Evolutionary conservation across 2,113 vertebrate genomes (phyloP), one percentile per base, ranked within the genome.

Genomic region (Indicator maculatus): DNA sequence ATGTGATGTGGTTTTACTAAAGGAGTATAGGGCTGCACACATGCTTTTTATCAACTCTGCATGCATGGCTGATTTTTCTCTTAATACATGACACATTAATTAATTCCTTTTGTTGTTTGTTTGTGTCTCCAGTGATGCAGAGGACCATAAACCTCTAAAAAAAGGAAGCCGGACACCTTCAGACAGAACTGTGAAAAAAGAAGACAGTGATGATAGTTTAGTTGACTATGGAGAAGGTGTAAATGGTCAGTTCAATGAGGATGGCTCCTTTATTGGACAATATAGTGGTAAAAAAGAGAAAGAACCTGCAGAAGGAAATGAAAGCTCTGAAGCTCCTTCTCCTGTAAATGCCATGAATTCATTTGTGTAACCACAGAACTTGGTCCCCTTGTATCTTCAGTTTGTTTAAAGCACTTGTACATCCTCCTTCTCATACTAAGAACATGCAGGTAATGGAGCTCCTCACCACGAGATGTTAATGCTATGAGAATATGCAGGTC

Each of bases 221-320:
- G 99, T 99, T 97, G 99, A 99, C 98, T 99, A 99, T 98, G 98
- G 99, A 88, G 99, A 99, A 97, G 99, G 99, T 74, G 99, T 99
- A 95, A 99, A 99, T 52, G 98, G 99, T 87, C 99, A 99, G 96
- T 99, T 99, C 98, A 99, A 99, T 97, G 99, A 99, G 97, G 99
- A 99, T 85, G 99, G 99, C 95, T 99, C 99, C 39, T 99, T 99
- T 98, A 99, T 99, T 91, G 99, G 99, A 96, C 99, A 99, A 92
- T 99, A 99, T 94, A 99, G 99, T 83, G 99, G 99, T 72, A 99
- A 98, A 98, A 99, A 99, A 95, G 98, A 99, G 97, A 99, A 99
- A 97, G 98, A 99, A 95, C 98, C 98, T 13, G 98, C 98, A 7
- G 99, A 99, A 98, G 98, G 99, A 93, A 99, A 98, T 19, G 99